phyloP scores from a whole-genome alignment of 2,888 invertebrate genomes.

The Tigriopus californicus region DNA sequence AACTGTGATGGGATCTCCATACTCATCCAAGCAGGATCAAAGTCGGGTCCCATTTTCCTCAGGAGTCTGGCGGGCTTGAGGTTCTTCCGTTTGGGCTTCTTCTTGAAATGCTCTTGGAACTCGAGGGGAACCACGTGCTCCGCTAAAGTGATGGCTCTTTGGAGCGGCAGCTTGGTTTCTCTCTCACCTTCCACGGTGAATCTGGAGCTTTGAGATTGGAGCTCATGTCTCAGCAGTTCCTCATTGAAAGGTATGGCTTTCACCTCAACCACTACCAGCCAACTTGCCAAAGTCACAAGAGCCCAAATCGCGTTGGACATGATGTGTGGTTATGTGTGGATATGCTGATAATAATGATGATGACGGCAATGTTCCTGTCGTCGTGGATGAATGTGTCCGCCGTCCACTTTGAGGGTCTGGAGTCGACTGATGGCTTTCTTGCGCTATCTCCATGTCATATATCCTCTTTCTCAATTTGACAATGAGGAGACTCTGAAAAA shows the following conservation, averaged over 20 bases:
- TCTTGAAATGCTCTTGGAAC: slow-evolving; percentile 23
- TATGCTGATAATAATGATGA: no score
- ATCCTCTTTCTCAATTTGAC: no score
- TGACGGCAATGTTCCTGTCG: no score
- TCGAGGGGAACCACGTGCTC: slow-evolving; percentile 20
- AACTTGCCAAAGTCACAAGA: no score
- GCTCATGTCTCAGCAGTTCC: not conserved
- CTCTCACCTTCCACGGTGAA: not conserved
- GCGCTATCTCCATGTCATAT: no score
- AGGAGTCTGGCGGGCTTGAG: slow-evolving; percentile 18
- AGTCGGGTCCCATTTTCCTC: slow-evolving; percentile 20
- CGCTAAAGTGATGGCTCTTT: not conserved
- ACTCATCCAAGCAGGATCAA: slow-evolving; percentile 21
- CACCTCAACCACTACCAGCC: not conserved
- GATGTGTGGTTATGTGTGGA: no score
- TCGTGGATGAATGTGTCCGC: no score
- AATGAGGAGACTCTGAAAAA: no score
- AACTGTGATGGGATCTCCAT: not conserved
- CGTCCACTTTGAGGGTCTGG: no score
- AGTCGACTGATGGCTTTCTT: no score
- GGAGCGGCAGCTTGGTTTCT: not conserved
- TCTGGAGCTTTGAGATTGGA: not conserved
- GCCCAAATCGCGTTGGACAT: no score
- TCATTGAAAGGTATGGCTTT: not conserved
- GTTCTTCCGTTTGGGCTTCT: slow-evolving; percentile 19